A percentile compares a stretch with the other conserved stretches of the same genome.
Conservation (phyloP, 2,888 invertebrate genomes). For the Notodonta ziczac region DNA sequence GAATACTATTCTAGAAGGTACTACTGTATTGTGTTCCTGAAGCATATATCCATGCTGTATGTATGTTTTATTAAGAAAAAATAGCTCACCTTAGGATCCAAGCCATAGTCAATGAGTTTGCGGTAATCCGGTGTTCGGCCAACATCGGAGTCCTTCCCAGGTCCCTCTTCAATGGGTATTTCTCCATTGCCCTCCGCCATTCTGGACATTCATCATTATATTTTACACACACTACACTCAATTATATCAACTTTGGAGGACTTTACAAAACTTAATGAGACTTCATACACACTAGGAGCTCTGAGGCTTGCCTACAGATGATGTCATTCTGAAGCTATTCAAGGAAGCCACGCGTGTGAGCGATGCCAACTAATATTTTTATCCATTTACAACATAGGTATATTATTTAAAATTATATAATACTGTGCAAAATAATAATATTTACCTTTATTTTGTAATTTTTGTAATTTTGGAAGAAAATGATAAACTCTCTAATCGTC, state of each 20-base stretch:
- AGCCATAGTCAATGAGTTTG: constrained; percentile 97
- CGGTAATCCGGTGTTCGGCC: constrained; percentile 95
- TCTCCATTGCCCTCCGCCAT: constrained; percentile 95
- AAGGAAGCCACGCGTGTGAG: constrained; percentile 74
- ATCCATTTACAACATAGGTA: constrained; percentile 23
- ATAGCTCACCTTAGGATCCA: constrained; percentile 92
- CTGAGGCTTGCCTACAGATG: constrained; percentile 64
- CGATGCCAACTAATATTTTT: constrained; percentile 45
- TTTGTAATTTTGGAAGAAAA: constrained; percentile 85
- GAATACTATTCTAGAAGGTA: background rate
- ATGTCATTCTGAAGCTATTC: constrained; percentile 75
- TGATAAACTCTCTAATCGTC: constrained; percentile 80
- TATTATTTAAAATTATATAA: constrained; percentile 30
- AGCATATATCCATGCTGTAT: background rate
- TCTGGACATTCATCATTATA: constrained; percentile 83
- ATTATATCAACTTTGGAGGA: constrained; percentile 33
- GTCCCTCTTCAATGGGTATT: constrained; percentile 90
- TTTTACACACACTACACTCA: constrained; percentile 72
- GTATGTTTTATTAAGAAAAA: background rate
- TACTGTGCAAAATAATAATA: constrained; percentile 55
- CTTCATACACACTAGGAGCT: constrained; percentile 51
- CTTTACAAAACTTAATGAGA: constrained; percentile 44
- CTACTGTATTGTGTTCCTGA: background rate
- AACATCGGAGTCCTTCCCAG: constrained; percentile 87
- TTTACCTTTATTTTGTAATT: constrained; percentile 83